These are phyloP conservation scores for Schlechtendalia chinensis DNA, from an alignment of 1,140 invertebrate species.

Conservation along the genomic window DNA sequence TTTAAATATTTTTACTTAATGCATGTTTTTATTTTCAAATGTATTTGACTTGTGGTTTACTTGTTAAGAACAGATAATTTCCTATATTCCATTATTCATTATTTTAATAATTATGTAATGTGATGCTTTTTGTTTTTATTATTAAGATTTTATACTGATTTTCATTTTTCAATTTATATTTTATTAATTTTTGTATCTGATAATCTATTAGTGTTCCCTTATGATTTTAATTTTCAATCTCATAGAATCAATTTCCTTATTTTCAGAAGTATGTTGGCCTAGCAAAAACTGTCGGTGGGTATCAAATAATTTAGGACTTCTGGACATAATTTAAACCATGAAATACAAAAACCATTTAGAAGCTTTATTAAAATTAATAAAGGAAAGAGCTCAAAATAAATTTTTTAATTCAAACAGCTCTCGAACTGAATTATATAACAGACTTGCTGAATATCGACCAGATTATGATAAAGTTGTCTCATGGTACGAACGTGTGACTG, in stretches of 20 bases:
- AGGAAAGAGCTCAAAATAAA: conserved; percentile 2
- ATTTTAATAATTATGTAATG: too few species aligned
- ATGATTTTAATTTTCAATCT: background rate
- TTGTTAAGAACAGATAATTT: too few species aligned
- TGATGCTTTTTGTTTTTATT: background rate
- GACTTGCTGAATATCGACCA: conserved; percentile 27
- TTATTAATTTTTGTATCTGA: background rate
- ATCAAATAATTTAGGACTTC: background rate
- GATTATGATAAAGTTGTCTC: conserved; percentile 54
- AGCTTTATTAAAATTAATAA: background rate
- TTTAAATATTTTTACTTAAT: too few species aligned
- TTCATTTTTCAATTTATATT: background rate
- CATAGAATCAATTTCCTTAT: conserved; percentile 8
- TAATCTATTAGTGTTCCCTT: background rate
- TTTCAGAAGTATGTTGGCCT: conserved; percentile 16
- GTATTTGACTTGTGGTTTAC: too few species aligned
- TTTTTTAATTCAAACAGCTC: conserved; percentile 3
- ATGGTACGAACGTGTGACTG: conserved; percentile 58
- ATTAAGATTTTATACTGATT: background rate
- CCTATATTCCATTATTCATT: too few species aligned
- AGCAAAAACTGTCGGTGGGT: background rate
- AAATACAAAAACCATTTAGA: conserved; percentile 21
- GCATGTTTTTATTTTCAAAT: too few species aligned
- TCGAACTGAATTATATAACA: conserved; percentile 25
- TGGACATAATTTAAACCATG: background rate